phyloP scores from a whole-genome alignment of 64 coral and sea anemone species.

The Dendrophyllia cribrosa region DNA sequence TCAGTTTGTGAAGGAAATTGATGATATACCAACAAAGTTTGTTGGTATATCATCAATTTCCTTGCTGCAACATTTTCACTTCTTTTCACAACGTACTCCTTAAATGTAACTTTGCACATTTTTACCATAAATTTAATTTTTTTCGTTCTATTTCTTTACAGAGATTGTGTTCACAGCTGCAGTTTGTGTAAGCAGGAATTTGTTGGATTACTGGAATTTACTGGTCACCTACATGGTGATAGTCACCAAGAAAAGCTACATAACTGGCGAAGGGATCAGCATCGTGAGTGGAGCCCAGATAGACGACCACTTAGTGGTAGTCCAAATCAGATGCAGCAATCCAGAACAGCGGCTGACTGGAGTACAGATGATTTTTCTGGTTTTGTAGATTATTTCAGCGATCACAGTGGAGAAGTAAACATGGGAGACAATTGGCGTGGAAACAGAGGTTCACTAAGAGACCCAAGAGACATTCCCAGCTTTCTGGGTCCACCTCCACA shows the following conservation, averaged over 20 bases:
- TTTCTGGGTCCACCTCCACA: background rate
- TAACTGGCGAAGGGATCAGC: slow-evolving; percentile 43
- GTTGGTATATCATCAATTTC: no score
- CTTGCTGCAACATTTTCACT: no score
- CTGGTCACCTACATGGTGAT: slow-evolving; percentile 40
- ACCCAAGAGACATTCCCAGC: background rate
- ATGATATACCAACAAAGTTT: no score
- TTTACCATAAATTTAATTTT: background rate
- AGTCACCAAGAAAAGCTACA: slow-evolving; percentile 49
- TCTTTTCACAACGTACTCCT: background rate
- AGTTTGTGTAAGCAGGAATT: slow-evolving; percentile 52
- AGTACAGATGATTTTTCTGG: slow-evolving; percentile 8
- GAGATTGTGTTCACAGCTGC: slow-evolving; percentile 59
- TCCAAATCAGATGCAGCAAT: background rate
- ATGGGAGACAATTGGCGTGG: background rate
- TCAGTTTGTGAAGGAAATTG: no score
- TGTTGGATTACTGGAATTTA: slow-evolving; percentile 48
- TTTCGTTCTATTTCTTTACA: slow-evolving; percentile 27
- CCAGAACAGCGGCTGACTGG: background rate
- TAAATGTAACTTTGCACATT: background rate
- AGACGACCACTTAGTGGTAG: background rate
- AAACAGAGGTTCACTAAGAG: background rate
- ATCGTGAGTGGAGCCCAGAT: slow-evolving; percentile 10
- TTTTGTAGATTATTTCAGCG: slow-evolving; percentile 4
- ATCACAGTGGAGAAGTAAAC: background rate